Conservation (phyloP, 2,797 vertebrate genomes). For the Otus scops region DNA sequence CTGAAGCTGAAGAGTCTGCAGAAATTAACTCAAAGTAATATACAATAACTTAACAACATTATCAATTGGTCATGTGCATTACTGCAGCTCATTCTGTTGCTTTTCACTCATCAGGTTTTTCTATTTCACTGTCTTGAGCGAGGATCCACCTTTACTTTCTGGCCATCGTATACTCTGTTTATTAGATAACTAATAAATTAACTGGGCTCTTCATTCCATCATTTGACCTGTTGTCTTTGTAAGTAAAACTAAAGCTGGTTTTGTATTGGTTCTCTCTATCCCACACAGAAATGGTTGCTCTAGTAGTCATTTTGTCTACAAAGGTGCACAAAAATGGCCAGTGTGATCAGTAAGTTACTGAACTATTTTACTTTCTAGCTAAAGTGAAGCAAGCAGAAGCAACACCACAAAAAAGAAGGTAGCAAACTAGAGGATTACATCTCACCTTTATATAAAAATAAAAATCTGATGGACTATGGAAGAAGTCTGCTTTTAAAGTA, state of each 20-base stretch:
- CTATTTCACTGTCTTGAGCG: fast-evolving
- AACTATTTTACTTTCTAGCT: background rate
- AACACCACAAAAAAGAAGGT: background rate
- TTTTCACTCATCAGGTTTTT: background rate
- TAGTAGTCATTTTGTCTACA: background rate
- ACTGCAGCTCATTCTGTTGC: background rate
- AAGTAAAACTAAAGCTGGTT: background rate
- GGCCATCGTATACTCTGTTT: background rate
- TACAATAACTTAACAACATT: background rate
- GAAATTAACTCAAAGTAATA: background rate
- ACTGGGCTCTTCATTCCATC: background rate
- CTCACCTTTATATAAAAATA: background rate
- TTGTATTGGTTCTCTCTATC: background rate
- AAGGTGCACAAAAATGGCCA: background rate
- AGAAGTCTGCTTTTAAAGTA: background rate
- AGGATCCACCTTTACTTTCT: background rate
- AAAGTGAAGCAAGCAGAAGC: background rate
- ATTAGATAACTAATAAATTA: background rate
- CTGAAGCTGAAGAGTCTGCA: background rate
- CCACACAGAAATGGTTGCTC: background rate
- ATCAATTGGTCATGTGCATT: background rate
- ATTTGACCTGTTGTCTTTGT: background rate
- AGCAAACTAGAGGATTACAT: background rate
- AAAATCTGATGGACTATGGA: background rate
- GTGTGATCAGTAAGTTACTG: background rate